Conservation (phyloP, 2,113 vertebrate genomes). For the Ceuthmochares aereus region DNA sequence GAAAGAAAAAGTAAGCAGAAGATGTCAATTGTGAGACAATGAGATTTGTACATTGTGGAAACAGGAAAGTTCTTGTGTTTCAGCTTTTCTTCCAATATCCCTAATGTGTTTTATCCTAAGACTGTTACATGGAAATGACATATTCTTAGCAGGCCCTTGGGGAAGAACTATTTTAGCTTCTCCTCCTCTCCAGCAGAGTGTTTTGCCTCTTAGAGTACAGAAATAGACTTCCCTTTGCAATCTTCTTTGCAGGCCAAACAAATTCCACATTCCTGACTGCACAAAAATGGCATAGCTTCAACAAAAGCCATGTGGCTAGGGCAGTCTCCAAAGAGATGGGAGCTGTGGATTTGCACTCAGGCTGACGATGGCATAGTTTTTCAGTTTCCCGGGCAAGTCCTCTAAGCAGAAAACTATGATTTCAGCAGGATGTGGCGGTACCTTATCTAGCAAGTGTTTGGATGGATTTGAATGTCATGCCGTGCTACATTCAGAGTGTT, state of each 20-base stretch:
- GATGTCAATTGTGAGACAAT: not conserved
- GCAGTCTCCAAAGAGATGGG: not conserved
- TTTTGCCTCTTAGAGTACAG: conserved; percentile 36
- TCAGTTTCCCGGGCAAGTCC: not conserved
- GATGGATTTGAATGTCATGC: not conserved
- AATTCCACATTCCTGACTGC: conserved; percentile 19
- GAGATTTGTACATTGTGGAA: not conserved
- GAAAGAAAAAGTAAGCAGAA: not conserved
- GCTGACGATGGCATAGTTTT: not conserved
- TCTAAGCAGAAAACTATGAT: not conserved
- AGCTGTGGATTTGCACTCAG: not conserved
- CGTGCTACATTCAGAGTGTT: not conserved
- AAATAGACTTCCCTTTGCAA: conserved; percentile 20
- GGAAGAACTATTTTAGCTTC: conserved; percentile 32
- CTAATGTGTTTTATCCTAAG: not conserved
- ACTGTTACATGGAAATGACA: conserved; percentile 15
- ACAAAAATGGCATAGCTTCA: conserved; percentile 22
- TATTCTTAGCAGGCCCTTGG: not conserved
- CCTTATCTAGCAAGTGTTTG: not conserved
- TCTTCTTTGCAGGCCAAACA: conserved; percentile 24
- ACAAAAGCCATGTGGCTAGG: not conserved
- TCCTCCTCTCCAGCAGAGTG: not conserved
- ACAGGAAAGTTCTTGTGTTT: not conserved
- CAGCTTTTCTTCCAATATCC: not conserved
- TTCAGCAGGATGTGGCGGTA: not conserved